Conservation (phyloP, 53 echinoderm and acorn worm genomes). For the Crossaster papposus region DNA sequence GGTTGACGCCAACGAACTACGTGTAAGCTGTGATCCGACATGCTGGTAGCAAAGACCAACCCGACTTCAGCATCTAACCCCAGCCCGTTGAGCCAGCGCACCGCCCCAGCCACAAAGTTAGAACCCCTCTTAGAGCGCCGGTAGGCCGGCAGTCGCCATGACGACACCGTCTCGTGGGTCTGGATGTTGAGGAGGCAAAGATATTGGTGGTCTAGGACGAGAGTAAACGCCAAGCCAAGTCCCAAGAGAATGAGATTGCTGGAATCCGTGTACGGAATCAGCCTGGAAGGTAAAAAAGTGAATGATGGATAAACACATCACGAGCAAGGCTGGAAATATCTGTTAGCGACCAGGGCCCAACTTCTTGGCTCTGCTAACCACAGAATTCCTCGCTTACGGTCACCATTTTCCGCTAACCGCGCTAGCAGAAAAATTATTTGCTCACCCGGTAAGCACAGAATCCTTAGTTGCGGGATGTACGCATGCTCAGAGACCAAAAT, state of each 20-base stretch:
- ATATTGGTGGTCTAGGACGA: conserved; percentile 80
- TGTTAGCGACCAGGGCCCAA: too few relatives aligned
- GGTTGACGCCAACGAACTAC: conserved; percentile 85
- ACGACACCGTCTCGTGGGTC: conserved; percentile 80
- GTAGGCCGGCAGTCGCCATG: conserved; percentile 83
- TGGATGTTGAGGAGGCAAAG: conserved; percentile 76
- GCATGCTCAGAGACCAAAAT: too few relatives aligned
- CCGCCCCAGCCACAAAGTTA: conserved; percentile 92
- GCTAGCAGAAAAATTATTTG: too few relatives aligned
- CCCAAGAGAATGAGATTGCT: conserved; percentile 74
- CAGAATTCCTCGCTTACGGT: too few relatives aligned
- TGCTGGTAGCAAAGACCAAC: conserved; percentile 94
- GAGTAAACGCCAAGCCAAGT: conserved; percentile 72
- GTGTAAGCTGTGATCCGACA: conserved; percentile 89
- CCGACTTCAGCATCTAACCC: conserved; percentile 72
- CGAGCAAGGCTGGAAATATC: too few relatives aligned
- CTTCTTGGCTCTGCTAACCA: too few relatives aligned
- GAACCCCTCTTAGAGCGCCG: conserved; percentile 89
- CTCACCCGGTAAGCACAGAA: too few relatives aligned
- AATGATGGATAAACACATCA: neutral
- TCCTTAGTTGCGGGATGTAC: too few relatives aligned
- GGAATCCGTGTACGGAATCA: conserved; percentile 71
- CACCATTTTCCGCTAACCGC: too few relatives aligned
- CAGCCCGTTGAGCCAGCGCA: conserved; percentile 84
- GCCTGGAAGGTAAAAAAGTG: conserved; percentile 40